A percentile compares a stretch with the other conserved stretches of the same genome.
Conservation (phyloP, 2,888 invertebrate species). For the Cyaniris semiargus region DNA sequence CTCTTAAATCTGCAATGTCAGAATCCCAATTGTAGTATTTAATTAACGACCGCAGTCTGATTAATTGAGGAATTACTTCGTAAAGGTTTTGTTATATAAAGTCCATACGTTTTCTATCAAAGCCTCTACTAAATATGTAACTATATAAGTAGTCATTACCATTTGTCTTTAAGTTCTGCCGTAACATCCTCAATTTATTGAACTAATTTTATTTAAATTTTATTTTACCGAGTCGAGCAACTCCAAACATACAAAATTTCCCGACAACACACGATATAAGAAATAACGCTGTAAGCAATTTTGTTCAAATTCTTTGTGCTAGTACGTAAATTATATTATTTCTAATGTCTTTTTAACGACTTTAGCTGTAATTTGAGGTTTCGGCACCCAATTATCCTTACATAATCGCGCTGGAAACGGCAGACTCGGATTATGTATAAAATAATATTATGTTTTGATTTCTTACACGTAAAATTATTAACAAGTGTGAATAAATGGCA, state of each 20-base stretch:
- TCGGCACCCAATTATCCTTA: neutral
- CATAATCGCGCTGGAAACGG: neutral
- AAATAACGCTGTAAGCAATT: neutral
- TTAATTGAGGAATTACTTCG: too few relatives aligned
- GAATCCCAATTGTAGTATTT: neutral
- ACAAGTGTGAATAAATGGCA: too few relatives aligned
- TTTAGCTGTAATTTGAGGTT: neutral
- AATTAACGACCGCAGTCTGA: too few relatives aligned
- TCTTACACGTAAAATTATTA: neutral
- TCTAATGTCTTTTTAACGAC: constrained; percentile 16
- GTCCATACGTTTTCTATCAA: too few relatives aligned
- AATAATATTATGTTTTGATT: neutral
- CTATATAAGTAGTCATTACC: too few relatives aligned
- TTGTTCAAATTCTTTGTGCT: neutral
- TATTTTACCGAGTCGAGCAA: too few relatives aligned
- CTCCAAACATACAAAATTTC: too few relatives aligned
- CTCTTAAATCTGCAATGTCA: neutral
- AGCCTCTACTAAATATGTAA: too few relatives aligned
- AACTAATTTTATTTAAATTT: too few relatives aligned
- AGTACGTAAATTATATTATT: constrained; percentile 1
- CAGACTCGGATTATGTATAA: neutral
- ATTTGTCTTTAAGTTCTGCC: too few relatives aligned
- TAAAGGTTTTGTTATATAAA: too few relatives aligned
- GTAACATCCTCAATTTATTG: too few relatives aligned
- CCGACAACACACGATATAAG: neutral